Evolutionary conservation across 2,797 vertebrate genomes (phyloP).

Genomic region (Ceryle rudis): DNA sequence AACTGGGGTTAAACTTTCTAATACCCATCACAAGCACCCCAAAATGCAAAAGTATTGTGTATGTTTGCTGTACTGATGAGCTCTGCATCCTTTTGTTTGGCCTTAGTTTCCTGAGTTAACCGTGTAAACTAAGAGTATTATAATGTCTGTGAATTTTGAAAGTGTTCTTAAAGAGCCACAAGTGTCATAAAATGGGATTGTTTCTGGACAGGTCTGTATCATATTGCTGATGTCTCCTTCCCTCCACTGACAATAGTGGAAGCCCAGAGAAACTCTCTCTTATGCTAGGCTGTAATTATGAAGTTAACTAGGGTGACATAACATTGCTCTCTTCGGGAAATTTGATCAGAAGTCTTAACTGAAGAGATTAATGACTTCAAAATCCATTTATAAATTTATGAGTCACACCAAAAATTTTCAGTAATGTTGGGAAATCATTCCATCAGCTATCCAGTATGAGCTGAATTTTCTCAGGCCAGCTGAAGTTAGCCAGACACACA

Average conservation of each 20-base stretch:
- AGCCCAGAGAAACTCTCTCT: neutral
- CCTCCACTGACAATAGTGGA: neutral
- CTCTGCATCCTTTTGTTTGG: neutral
- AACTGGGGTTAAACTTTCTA: neutral
- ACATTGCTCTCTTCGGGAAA: neutral
- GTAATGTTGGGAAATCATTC: neutral
- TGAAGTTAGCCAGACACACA: neutral
- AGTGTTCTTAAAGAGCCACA: neutral
- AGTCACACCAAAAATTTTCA: neutral
- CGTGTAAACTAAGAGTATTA: accelerated
- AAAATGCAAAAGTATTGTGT: neutral
- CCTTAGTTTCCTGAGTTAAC: neutral
- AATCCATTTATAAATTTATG: neutral
- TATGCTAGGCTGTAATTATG: neutral
- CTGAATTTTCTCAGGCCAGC: neutral
- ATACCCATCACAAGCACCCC: accelerated
- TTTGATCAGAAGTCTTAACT: neutral
- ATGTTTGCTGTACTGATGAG: neutral
- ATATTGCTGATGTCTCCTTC: neutral
- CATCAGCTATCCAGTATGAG: neutral
- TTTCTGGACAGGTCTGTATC: neutral
- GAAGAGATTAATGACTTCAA: neutral
- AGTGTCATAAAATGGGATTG: neutral
- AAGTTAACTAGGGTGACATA: neutral
- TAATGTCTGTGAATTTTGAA: neutral